These are phyloP conservation scores for Actias luna DNA, from an alignment of 2,888 invertebrate species.

Conservation along the genomic window DNA sequence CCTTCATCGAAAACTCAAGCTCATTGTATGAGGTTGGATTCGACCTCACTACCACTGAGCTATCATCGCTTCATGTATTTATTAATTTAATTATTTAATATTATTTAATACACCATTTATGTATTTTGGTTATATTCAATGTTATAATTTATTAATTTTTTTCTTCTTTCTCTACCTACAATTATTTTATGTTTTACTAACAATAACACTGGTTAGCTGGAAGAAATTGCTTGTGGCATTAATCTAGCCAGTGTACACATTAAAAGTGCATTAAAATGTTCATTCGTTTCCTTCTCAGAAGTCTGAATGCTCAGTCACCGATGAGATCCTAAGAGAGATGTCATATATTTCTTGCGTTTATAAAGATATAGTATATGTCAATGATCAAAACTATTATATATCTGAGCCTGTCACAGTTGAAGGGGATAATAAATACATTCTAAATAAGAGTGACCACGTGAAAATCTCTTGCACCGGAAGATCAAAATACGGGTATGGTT, in stretches of 20 bases:
- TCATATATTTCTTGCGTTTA: constrained; percentile 37
- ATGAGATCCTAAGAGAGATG: constrained; percentile 31
- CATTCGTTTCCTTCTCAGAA: constrained; percentile 76
- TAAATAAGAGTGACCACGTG: constrained; percentile 86
- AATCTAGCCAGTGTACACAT: background rate
- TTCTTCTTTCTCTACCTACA: too few species aligned
- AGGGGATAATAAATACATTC: constrained; percentile 81
- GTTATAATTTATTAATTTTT: too few species aligned
- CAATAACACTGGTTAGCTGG: too few species aligned
- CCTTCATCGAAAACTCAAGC: too few species aligned
- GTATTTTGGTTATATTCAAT: too few species aligned
- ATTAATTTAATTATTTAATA: too few species aligned
- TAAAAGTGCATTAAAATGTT: too few species aligned
- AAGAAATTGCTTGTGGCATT: background rate
- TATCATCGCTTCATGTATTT: too few species aligned
- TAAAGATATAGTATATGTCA: constrained; percentile 40
- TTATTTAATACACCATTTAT: too few species aligned
- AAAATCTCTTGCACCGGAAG: constrained; percentile 82
- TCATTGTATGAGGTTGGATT: too few species aligned
- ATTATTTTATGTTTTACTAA: too few species aligned
- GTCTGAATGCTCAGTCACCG: constrained; percentile 40
- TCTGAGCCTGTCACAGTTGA: constrained; percentile 44
- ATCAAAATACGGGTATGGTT: constrained; percentile 42
- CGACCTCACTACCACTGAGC: too few species aligned
- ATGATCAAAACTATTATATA: constrained; percentile 32